Percentiles rank a stretch among this genome's conserved stretches.
These are phyloP conservation scores for Ciconia nigra DNA, from an alignment of 2,797 vertebrate genomes.

Conservation along the genomic window DNA sequence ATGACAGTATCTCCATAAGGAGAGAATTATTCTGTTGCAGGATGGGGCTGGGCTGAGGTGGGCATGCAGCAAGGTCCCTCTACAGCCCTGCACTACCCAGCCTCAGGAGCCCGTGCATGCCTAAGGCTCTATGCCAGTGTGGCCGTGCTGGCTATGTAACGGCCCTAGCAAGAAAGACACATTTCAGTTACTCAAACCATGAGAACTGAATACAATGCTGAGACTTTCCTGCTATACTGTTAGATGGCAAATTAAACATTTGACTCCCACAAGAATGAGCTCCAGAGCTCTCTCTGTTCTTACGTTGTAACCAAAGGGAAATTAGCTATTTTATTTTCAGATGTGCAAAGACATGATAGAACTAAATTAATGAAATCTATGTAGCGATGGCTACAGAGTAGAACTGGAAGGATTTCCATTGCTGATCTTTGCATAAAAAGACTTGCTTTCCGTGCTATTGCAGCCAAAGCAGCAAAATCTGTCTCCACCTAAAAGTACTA, in stretches of 20 bases:
- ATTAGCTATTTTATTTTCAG: neutral
- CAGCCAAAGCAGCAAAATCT: neutral
- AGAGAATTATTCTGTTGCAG: neutral
- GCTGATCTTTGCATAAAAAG: neutral
- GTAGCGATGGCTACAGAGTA: neutral
- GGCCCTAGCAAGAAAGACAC: neutral
- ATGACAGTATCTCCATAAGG: neutral
- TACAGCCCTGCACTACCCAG: neutral
- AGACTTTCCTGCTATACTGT: neutral
- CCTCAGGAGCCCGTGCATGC: neutral
- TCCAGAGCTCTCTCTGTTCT: neutral
- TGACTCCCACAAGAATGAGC: neutral
- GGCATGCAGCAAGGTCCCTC: neutral
- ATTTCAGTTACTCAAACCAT: neutral
- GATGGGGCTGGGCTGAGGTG: neutral
- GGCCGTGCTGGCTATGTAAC: neutral
- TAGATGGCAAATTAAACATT: neutral
- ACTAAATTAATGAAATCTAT: neutral
- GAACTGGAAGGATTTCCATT: neutral
- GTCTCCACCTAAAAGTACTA: neutral
- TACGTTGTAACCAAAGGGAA: neutral
- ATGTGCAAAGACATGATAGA: neutral
- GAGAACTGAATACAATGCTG: neutral
- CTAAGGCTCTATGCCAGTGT: neutral
- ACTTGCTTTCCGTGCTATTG: neutral